Evolutionary conservation across 1,140 invertebrate genomes (phyloP), one percentile per base, ranked within the genome.

Genomic region (Archivesica marissinica): DNA sequence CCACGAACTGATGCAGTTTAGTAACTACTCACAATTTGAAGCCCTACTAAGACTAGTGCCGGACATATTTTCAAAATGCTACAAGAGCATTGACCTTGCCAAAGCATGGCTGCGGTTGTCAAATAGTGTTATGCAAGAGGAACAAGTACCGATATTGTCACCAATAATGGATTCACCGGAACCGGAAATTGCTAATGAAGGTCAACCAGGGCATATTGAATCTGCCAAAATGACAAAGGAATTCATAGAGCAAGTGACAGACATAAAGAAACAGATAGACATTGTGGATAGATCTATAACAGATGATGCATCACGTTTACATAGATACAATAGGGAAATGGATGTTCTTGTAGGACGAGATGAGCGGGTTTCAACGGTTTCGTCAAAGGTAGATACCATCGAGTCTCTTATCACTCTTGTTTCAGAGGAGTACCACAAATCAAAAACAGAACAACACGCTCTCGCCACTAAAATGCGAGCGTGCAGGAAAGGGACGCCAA

Each of bases 21-120:
- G 39, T 52, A 80, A 87, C 33, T 74, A 75, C 20, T 66, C 75
- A 0, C 47, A 66, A 30, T 88, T 88, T 75, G 87, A 90, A 72
- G 61, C 83, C 3, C 78, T 91, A 23, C 56, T 91, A 7, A 41
- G 90, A 20, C 79, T 91, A 7, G 56, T 91, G 17, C 89, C 89
- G 0, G 90, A 91, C 72, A 87, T 90, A 35, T 91, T 91, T 84
- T 86, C 87, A 33, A 90, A 90, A 84, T 90, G 84, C 59, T 88
- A 89, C 80, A 91, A 91, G 75, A 89, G 87, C 20, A 75, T 91
- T 20, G 88, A 90, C 52, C 87, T 91, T 66, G 87, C 88, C 72
- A 89, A 90, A 75, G 76, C 86, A 30, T 91, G 90, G 90, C 85
- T 89, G 78, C 74, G 78, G 17, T 74, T 86, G 17, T 88, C 89